These are phyloP conservation scores for Strix uralensis DNA, from an alignment of 2,113 vertebrate species.

Conservation along the genomic window DNA sequence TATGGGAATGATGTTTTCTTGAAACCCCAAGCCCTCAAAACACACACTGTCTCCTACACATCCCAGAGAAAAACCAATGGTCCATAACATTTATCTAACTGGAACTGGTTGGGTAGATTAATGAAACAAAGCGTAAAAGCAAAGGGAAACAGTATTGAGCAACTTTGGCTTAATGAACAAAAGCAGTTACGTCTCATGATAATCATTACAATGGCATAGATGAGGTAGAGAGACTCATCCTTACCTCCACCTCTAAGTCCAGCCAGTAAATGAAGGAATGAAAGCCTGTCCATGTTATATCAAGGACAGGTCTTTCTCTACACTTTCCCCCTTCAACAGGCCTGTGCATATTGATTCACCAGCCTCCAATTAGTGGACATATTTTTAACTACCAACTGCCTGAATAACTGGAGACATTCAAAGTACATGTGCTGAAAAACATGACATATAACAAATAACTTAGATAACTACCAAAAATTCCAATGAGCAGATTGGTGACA, in stretches of 20 bases:
- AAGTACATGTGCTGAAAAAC: background rate
- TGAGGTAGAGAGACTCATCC: background rate
- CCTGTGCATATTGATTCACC: background rate
- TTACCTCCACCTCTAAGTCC: background rate
- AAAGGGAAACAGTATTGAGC: background rate
- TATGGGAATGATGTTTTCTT: background rate
- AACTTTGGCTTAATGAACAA: constrained; percentile 60
- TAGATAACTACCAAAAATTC: background rate
- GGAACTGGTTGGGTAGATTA: background rate
- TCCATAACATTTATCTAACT: background rate
- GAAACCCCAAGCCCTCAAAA: background rate
- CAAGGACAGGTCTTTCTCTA: background rate
- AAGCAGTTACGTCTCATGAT: background rate
- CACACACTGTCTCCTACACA: background rate
- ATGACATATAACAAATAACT: background rate
- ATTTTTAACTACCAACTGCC: background rate
- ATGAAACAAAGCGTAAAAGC: background rate
- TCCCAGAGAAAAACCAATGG: background rate
- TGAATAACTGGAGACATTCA: background rate
- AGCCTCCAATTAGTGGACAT: background rate
- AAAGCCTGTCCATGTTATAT: background rate
- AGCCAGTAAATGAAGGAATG: background rate
- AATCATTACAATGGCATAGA: background rate
- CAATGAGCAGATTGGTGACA: background rate
- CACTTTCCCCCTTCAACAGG: background rate